These are phyloP conservation scores for Aeoliscus strigatus DNA, from an alignment of 2,797 vertebrate species.

Conservation along the genomic window DNA sequence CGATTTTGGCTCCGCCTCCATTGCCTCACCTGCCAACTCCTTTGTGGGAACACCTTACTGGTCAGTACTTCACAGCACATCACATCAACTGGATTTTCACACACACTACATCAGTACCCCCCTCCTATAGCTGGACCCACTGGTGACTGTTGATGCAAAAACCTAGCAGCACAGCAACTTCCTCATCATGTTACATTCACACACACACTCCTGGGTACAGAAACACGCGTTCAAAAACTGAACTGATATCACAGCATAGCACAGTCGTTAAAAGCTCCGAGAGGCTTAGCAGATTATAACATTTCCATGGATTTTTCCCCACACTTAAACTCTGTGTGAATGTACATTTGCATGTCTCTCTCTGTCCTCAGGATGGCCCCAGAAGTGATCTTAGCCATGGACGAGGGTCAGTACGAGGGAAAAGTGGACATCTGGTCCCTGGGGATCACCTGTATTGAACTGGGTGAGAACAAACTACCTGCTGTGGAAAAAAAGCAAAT, in stretches of 20 bases:
- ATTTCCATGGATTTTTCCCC: slow-evolving; percentile 45
- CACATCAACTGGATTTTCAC: no score
- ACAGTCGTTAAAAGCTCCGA: slow-evolving; percentile 57
- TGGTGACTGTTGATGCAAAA: slow-evolving; percentile 15
- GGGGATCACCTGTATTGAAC: slow-evolving; percentile 95
- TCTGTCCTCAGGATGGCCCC: slow-evolving; percentile 88
- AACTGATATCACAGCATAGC: slow-evolving; percentile 55
- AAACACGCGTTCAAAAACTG: slow-evolving; percentile 38
- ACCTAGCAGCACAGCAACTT: slow-evolving; percentile 11
- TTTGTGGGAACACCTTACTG: slow-evolving; percentile 99
- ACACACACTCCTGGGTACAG: slow-evolving; percentile 9
- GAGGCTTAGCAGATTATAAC: slow-evolving; percentile 64
- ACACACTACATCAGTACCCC: no score
- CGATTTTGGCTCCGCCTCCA: slow-evolving; percentile 97
- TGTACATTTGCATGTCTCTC: slow-evolving; percentile 24
- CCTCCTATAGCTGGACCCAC: slow-evolving; percentile 12
- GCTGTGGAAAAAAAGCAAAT: not conserved
- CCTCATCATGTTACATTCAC: slow-evolving; percentile 19
- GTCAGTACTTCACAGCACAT: slow-evolving; percentile 69
- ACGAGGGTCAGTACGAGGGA: slow-evolving; percentile 95
- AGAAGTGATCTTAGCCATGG: slow-evolving; percentile 97
- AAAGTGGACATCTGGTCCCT: slow-evolving; percentile 97
- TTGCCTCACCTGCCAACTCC: slow-evolving; percentile 96
- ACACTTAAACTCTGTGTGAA: slow-evolving; percentile 36
- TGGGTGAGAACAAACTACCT: slow-evolving; percentile 76